phyloP scores from a whole-genome alignment of 2,113 vertebrate species.

The Stegostoma tigrinum region DNA sequence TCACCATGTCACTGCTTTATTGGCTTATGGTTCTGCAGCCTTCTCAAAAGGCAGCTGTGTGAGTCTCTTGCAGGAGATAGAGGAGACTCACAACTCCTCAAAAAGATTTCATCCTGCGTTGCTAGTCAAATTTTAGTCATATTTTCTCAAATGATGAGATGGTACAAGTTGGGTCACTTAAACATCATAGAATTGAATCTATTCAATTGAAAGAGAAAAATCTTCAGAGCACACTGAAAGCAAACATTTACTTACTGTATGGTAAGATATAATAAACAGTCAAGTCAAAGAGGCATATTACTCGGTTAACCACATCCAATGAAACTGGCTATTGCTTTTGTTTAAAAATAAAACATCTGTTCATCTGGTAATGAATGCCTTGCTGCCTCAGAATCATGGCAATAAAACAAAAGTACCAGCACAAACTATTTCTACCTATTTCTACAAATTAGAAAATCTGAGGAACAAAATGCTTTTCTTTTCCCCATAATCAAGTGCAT shows the following conservation, averaged over 20 bases:
- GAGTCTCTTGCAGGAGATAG: too few relatives aligned
- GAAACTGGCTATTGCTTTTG: background rate
- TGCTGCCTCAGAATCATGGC: background rate
- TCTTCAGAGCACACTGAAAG: background rate
- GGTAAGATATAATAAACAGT: background rate
- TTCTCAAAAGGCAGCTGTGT: too few relatives aligned
- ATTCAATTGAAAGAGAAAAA: background rate
- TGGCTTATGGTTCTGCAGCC: too few relatives aligned
- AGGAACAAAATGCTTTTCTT: background rate
- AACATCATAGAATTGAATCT: background rate
- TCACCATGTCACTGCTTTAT: too few relatives aligned
- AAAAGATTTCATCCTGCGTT: background rate
- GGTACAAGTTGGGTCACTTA: background rate
- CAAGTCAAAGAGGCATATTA: background rate
- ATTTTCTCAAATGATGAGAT: background rate
- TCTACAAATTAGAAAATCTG: background rate
- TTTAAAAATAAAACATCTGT: background rate
- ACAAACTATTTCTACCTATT: background rate
- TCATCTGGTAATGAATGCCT: background rate
- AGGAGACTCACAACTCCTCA: background rate
- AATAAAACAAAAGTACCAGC: background rate
- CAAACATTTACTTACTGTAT: background rate
- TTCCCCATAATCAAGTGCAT: background rate
- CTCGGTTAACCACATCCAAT: background rate
- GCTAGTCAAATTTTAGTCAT: background rate